Base-by-base conservation (phyloP, 2,888 invertebrate species). In the Cephus spinipes region DNA sequence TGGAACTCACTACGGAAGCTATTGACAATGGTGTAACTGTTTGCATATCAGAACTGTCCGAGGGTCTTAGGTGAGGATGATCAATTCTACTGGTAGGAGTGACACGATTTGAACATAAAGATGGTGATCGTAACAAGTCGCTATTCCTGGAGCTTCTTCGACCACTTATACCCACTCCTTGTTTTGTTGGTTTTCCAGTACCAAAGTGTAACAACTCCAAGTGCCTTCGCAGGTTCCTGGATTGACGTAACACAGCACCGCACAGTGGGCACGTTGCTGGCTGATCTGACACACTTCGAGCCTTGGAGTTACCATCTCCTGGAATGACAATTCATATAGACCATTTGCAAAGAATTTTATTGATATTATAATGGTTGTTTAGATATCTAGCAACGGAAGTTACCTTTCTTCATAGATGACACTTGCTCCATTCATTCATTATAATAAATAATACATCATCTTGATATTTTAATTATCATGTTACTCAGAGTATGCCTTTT, bases 201-300 rank as follows among this genome's bases (percentile, higher is more conserved):
- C 89, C 90, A 81, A 90, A 90, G 81, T 90, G 90, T 35, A 90
- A 83, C 4, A 90, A 85, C 79, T 90, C 93, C 85, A 94, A 90
- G 86, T 94, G 94, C 82, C 94, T 92, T 40, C 94, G 92, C 78
- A 94, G 88, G 86, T 94, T 94, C 78, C 94, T 92, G 9, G 94
- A 94, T 87, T 94, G 94, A 80, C 94, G 92, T 68, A 94, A 92
- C 75, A 94, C 93, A 75, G 94, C 93, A 82, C 94, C 93, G 83
- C 94, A 94, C 40, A 94, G 91, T 36, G 94, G 94, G 90, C 94
- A 94, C 73, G 93, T 92, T 34, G 94, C 94, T 55, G 94, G 94
- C 89, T 94, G 94, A 87, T 94, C 94, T 15, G 94, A 94, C 83
- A 94, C 94, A 34, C 94, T 94, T 78, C 94, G 92, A 76, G 93